Evolutionary conservation across 2,797 vertebrate genomes (phyloP), one percentile per base, ranked within the genome.

Genomic region (Typhlichthys subterraneus): DNA sequence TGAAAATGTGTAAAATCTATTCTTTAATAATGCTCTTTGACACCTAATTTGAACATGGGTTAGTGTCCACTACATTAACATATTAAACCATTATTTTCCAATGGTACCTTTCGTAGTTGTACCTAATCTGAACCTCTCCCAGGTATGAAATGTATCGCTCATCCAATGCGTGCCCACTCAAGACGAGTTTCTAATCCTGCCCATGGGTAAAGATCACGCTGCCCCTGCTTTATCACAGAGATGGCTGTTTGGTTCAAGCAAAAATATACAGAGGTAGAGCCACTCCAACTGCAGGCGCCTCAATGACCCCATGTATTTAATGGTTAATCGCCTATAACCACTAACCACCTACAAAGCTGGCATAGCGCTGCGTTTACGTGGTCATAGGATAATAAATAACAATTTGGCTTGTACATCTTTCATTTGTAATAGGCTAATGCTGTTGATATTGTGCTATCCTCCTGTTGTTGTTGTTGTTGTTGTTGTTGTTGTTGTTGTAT

Each of bases 131-230:
- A 45, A 72, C 75, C 64, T 65, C 66, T 70, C 63, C 64, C 68
- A 70, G 70, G 76, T 57, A 45, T 84, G 81, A 87, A 84, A 87
- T 87, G 23, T 84, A 72, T 68, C 61, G 74, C 72, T 75, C 64
- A 80, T 80, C 63, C 38, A 42, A 42, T 8, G 7, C 38, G 2
- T 42, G 7, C 7, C 70, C 61, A 46, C 60, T 72, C 63, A 59
- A 83, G 76, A 67, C 79, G 59, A 81, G 6, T 38, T 80, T 79
- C 53, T 50, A 61, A 77, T 61, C 69, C 61, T 23, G 58, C 72
- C 53, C 13, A 2, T 1, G 0, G 68, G 42, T 57, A 67, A 70
- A 65, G 38, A 42, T 42, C 63, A 61, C 51, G 55, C 57, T 1
- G n/a, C 5, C 0, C 29, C 59, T 52, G 59, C 46, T 54, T 53